phyloP scores from a whole-genome alignment of 2,888 invertebrate genomes.

The Cheiracanthium punctorium region DNA sequence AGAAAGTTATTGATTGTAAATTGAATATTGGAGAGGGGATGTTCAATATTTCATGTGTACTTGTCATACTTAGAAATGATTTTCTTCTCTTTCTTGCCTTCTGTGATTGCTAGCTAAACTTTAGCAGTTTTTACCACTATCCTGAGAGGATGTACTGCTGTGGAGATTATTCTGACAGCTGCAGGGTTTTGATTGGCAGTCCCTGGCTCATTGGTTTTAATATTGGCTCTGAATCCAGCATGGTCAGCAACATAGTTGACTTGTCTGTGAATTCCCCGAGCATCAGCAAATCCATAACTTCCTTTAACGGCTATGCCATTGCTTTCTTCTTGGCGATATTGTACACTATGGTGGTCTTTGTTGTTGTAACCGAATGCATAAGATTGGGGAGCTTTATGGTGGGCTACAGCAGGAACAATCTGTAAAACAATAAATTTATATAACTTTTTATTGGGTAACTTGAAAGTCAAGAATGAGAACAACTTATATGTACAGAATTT shows the following conservation, averaged over 20 bases:
- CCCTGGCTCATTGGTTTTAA: conserved; percentile 39
- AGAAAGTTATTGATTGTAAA: no score
- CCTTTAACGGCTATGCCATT: conserved; percentile 26
- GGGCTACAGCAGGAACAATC: not conserved
- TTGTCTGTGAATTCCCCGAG: conserved; percentile 26
- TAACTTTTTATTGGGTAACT: no score
- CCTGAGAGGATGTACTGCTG: no score
- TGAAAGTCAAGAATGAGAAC: no score
- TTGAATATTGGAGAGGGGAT: no score
- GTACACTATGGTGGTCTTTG: conserved; percentile 25
- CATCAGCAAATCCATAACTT: conserved; percentile 37
- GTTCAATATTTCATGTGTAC: no score
- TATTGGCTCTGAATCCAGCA: conserved; percentile 25
- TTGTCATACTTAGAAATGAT: no score
- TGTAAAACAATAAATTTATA: no score
- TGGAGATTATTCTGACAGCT: conserved; percentile 23
- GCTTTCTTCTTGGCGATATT: conserved; percentile 18
- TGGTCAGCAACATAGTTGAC: conserved; percentile 35
- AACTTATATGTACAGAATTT: no score
- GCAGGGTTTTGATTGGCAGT: conserved; percentile 37
- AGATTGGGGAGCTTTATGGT: conserved; percentile 29
- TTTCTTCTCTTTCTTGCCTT: no score
- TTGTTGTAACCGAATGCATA: conserved; percentile 32
- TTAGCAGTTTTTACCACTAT: no score
- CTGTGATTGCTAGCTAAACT: no score